A percentile compares a stretch with the other conserved stretches of the same genome.
Conservation (phyloP, 2,797 vertebrate species). For the Toxotes lorentzi region DNA sequence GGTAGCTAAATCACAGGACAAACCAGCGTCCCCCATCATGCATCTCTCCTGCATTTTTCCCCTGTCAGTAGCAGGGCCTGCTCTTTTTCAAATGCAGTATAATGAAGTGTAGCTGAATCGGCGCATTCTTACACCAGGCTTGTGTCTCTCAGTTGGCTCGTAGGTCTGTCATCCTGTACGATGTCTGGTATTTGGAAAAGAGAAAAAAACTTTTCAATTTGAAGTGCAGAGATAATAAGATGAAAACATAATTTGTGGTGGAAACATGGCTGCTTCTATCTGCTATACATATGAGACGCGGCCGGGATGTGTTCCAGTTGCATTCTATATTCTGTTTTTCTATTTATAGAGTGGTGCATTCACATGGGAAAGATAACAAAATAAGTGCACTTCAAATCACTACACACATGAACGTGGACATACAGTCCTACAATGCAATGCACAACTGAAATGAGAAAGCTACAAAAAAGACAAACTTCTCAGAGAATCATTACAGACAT, state of each 20-base stretch:
- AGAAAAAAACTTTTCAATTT: slow-evolving; percentile 38
- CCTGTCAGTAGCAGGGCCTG: slow-evolving; percentile 54
- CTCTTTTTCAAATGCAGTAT: slow-evolving; percentile 64
- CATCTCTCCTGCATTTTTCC: slow-evolving; percentile 60
- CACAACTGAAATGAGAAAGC: slow-evolving; percentile 15
- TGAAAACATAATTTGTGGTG: slow-evolving; percentile 57
- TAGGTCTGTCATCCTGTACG: slow-evolving; percentile 24
- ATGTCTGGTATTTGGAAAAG: slow-evolving; percentile 42
- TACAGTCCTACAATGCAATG: slow-evolving; percentile 9
- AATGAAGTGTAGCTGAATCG: slow-evolving; percentile 62
- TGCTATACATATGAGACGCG: slow-evolving; percentile 21
- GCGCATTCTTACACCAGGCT: slow-evolving; percentile 62
- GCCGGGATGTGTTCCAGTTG: slow-evolving; percentile 30
- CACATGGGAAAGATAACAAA: slow-evolving; percentile 15
- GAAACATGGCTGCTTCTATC: slow-evolving; percentile 32
- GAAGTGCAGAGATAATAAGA: slow-evolving; percentile 55
- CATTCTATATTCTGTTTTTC: slow-evolving; percentile 23
- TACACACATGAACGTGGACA: slow-evolving; percentile 3
- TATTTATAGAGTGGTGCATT: slow-evolving; percentile 15
- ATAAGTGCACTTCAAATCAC: slow-evolving; percentile 30
- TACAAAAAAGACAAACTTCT: slow-evolving; percentile 17
- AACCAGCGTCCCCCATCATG: slow-evolving; percentile 57
- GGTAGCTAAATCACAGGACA: slow-evolving; percentile 67
- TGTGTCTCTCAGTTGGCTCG: slow-evolving; percentile 60
- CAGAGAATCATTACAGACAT: slow-evolving; percentile 1